A percentile compares a stretch with the other conserved stretches of the same genome.
Conservation (phyloP, 2,113 vertebrate genomes). For the Caloenas nicobarica region DNA sequence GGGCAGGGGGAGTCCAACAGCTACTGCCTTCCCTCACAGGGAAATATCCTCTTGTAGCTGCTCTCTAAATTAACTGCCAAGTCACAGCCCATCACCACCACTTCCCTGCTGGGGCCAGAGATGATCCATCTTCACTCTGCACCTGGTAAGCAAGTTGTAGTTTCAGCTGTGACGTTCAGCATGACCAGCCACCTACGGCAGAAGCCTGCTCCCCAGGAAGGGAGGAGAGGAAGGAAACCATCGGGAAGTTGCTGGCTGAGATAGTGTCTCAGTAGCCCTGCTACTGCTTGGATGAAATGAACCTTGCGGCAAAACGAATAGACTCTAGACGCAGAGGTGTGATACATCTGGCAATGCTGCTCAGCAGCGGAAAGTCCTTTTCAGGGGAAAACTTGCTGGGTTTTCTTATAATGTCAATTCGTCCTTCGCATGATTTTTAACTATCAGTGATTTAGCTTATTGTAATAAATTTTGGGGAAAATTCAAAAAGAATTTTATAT, state of each 20-base stretch:
- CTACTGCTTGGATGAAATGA: background rate
- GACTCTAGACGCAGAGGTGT: background rate
- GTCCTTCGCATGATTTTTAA: accelerated
- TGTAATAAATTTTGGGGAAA: background rate
- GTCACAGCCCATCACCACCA: background rate
- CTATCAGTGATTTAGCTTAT: background rate
- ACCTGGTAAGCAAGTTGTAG: background rate
- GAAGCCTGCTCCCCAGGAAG: background rate
- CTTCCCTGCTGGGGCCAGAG: background rate
- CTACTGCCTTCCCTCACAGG: background rate
- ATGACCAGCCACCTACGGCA: background rate
- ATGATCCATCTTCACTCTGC: background rate
- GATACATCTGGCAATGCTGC: background rate
- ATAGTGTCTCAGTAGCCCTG: background rate
- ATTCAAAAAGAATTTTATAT: too few species aligned
- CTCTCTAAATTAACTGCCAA: background rate
- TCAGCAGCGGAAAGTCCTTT: background rate
- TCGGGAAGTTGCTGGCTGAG: background rate
- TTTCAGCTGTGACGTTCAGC: background rate
- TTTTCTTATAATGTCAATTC: background rate
- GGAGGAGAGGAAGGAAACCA: background rate
- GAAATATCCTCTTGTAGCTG: background rate
- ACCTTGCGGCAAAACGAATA: background rate
- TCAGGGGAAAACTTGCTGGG: background rate
- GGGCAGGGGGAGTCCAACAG: background rate